phyloP scores from a whole-genome alignment of 2,888 invertebrate species.

The Tiliacea citrago region DNA sequence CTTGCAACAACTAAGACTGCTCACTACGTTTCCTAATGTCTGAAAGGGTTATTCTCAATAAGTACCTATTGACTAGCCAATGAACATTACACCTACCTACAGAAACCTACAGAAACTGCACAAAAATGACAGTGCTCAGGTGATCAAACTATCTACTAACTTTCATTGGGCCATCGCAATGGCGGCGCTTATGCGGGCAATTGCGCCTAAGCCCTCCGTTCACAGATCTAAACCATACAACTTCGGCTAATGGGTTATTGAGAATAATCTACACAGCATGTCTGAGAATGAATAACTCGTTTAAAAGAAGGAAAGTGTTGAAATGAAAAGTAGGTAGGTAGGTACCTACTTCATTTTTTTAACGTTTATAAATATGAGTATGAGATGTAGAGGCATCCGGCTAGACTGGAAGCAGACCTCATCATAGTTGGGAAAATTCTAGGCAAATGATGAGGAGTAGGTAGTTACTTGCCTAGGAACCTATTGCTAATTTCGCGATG shows the following conservation, averaged over 20 bases:
- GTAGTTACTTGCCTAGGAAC: neutral
- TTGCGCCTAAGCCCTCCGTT: neutral
- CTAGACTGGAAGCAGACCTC: neutral
- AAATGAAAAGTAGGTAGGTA: neutral
- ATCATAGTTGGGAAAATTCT: too few relatives aligned
- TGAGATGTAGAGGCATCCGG: too few relatives aligned
- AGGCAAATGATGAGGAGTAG: neutral
- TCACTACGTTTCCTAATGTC: slow-evolving; percentile 8
- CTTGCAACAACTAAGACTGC: slow-evolving; percentile 18
- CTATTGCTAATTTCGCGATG: neutral
- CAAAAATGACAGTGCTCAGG: too few relatives aligned
- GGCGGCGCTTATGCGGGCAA: neutral
- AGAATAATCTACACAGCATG: slow-evolving; percentile 14
- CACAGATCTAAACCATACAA: neutral
- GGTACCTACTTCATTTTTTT: too few relatives aligned
- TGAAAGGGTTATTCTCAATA: slow-evolving; percentile 35
- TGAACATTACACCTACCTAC: neutral
- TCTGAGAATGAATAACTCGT: slow-evolving; percentile 24
- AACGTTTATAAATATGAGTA: too few relatives aligned
- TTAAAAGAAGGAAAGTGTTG: neutral
- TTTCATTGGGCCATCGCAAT: too few relatives aligned
- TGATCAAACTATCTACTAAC: too few relatives aligned
- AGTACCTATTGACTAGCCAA: neutral
- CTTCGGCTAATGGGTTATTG: neutral
- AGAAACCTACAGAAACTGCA: too few relatives aligned